Conservation (phyloP, 1,140 invertebrate genomes). For the Leptopilina boulardi region DNA sequence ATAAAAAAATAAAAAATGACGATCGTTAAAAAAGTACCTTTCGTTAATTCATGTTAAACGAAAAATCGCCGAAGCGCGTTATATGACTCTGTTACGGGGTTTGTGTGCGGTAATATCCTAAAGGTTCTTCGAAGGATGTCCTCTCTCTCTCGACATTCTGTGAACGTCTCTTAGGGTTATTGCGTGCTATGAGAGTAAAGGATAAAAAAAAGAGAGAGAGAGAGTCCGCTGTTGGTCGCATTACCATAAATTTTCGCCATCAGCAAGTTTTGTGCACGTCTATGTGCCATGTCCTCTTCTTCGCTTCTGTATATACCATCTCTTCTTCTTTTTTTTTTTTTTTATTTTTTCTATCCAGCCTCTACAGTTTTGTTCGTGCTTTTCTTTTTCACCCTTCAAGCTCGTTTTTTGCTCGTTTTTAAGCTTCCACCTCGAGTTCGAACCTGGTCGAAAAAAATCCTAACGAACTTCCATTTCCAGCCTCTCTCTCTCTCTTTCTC, state of each 20-base stretch:
- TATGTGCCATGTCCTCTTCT: background rate
- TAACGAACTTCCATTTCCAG: background rate
- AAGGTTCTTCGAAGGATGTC: constrained; percentile 12
- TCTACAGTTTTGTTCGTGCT: constrained; percentile 9
- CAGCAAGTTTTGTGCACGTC: constrained; percentile 17
- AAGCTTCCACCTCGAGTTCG: constrained; percentile 25
- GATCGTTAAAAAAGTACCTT: constrained; percentile 22
- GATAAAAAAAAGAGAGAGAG: background rate
- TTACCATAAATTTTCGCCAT: constrained; percentile 26
- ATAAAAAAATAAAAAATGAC: constrained; percentile 10
- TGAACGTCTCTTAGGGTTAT: constrained; percentile 28
- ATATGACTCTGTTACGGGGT: constrained; percentile 23
- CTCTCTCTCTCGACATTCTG: constrained; percentile 11
- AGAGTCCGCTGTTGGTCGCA: constrained; percentile 4
- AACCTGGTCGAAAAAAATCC: constrained; percentile 30
- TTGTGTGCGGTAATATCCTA: constrained; percentile 10
- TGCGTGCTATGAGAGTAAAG: constrained; percentile 24
- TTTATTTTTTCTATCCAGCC: constrained; percentile 22
- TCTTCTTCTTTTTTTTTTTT: no score
- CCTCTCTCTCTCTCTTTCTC: background rate
- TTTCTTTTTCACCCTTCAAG: constrained; percentile 23
- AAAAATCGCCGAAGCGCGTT: constrained; percentile 27
- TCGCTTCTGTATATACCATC: background rate
- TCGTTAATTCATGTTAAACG: constrained; percentile 33
- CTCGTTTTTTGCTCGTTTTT: constrained; percentile 24